Evolutionary conservation across 2,888 invertebrate genomes (phyloP).

Genomic region (Drosophila putrida): DNA sequence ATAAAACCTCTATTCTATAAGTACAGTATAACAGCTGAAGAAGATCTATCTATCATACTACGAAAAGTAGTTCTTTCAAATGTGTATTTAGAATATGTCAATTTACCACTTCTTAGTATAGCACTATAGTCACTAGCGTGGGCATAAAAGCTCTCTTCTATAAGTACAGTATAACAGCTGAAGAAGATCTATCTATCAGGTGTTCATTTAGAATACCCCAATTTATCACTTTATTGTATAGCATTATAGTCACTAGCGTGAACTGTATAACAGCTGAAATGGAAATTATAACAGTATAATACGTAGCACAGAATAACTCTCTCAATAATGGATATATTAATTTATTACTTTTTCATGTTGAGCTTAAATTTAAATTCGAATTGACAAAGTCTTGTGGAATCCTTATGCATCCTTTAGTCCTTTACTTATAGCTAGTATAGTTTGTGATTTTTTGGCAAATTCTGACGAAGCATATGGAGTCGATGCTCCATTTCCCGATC

Average conservation of each 20-base stretch:
- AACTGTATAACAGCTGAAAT: background rate
- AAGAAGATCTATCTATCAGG: background rate
- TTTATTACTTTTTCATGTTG: conserved; percentile 19
- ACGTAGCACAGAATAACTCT: background rate
- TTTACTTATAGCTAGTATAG: conserved; percentile 60
- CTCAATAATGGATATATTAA: conserved; percentile 3
- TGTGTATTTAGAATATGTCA: too few relatives aligned
- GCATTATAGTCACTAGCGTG: too few relatives aligned
- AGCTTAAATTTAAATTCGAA: conserved; percentile 27
- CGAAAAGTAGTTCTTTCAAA: too few relatives aligned
- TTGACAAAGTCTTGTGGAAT: conserved; percentile 29
- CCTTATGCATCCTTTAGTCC: background rate
- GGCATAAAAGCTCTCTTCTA: background rate
- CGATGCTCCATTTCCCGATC: conserved; percentile 67
- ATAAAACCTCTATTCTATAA: background rate
- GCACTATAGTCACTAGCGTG: too few relatives aligned
- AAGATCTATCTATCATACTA: background rate
- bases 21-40: background rate
- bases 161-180: conserved; percentile 2
- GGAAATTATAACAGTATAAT: background rate
- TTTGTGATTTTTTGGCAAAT: conserved; percentile 84
- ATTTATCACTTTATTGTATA: too few relatives aligned
- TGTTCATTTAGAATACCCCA: too few relatives aligned
- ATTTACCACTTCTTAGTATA: too few relatives aligned
- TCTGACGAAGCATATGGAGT: conserved; percentile 59